Evolutionary conservation across 2,113 vertebrate species (phyloP).

Genomic region (Bufo gargarizans): DNA sequence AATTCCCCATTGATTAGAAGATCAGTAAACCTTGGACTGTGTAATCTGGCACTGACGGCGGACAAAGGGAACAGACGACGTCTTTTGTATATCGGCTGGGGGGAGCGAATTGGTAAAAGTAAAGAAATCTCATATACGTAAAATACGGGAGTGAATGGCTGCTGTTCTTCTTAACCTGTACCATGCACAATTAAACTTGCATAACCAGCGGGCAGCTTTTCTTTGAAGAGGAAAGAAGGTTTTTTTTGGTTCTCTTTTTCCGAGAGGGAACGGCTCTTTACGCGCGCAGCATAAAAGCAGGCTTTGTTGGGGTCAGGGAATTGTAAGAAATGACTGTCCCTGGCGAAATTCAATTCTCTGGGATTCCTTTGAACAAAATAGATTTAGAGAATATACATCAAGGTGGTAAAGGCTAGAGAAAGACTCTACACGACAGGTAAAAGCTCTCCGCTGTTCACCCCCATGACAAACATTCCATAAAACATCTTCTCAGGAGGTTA

Average conservation of each 20-base stretch:
- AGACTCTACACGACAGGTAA: conserved; percentile 30
- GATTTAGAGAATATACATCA: conserved; percentile 13
- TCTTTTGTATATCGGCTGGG: neutral
- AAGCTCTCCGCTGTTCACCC: neutral
- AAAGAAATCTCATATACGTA: neutral
- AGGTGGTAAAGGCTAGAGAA: conserved; percentile 1
- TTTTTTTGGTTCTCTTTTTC: neutral
- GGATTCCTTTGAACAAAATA: conserved; percentile 19
- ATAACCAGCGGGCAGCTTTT: conserved; percentile 38
- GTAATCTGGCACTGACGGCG: neutral
- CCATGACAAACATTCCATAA: neutral
- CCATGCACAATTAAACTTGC: conserved; percentile 27
- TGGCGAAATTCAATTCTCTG: conserved; percentile 28
- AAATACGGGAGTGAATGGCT: neutral
- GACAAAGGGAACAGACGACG: neutral
- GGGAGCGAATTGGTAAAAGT: neutral
- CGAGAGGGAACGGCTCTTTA: conserved; percentile 18
- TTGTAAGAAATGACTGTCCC: conserved; percentile 29
- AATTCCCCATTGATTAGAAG: conserved; percentile 2
- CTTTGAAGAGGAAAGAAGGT: conserved; percentile 25
- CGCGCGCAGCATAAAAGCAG: conserved; percentile 8
- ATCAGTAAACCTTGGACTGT: conserved; percentile 4
- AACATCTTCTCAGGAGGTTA: neutral
- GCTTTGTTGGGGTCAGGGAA: conserved; percentile 46
- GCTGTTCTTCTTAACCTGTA: conserved; percentile 23